Percentiles rank a stretch among this genome's conserved stretches.
These are phyloP conservation scores for Tetranychus cinnabarinus DNA, from an alignment of 1,140 invertebrate genomes.

Conservation along the genomic window DNA sequence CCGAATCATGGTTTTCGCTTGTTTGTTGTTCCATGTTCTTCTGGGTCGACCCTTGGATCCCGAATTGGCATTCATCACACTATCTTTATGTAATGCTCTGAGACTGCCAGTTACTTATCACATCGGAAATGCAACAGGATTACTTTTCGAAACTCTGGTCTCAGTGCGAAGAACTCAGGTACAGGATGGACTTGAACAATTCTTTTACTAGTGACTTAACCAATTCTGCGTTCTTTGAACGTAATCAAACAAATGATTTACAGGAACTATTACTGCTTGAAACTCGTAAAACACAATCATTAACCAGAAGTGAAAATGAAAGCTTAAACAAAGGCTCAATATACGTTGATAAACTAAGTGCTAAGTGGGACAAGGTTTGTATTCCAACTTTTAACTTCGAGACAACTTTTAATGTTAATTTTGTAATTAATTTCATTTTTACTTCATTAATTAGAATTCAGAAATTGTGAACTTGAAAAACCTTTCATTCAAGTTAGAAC, in stretches of 20 bases:
- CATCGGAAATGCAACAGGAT: not conserved
- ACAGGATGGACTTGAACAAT: not conserved
- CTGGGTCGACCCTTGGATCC: not conserved
- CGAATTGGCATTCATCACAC: not conserved
- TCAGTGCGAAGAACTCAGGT: not conserved
- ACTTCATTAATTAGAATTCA: not conserved
- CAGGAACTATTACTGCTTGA: too few species aligned
- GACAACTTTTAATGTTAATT: constrained; percentile 18
- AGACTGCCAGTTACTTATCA: not conserved
- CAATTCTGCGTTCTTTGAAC: too few species aligned
- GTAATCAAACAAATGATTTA: too few species aligned
- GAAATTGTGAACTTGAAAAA: not conserved
- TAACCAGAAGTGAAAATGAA: too few species aligned
- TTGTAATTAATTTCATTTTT: constrained; percentile 15
- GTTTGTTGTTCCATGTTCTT: not conserved
- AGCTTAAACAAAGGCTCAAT: not conserved
- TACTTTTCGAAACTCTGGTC: not conserved
- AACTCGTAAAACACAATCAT: too few species aligned
- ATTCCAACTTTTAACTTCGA: not conserved
- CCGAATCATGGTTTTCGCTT: not conserved
- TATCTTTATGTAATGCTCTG: not conserved
- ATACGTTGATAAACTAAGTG: not conserved
- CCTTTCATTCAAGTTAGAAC: not conserved
- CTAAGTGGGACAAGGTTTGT: not conserved
- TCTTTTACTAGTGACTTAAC: too few species aligned